phyloP scores from a whole-genome alignment of 2,888 invertebrate genomes.

The Xiphydria camelus region DNA sequence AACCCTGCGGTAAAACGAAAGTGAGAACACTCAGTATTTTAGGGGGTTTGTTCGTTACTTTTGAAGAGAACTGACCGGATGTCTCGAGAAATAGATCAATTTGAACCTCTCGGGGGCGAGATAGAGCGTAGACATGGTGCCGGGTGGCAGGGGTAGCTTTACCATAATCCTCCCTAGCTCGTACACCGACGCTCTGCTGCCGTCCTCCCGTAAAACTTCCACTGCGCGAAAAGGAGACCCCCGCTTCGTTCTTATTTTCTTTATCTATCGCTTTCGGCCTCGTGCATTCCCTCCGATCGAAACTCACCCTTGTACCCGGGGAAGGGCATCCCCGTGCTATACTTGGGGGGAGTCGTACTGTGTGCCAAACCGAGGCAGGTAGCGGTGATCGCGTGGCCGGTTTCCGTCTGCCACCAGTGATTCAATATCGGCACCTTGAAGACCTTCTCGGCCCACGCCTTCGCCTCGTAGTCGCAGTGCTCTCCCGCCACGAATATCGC shows the following conservation, averaged over 20 bases:
- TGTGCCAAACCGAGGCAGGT: slow-evolving; percentile 79
- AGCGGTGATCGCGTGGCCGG: slow-evolving; percentile 87
- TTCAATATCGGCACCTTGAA: slow-evolving; percentile 81
- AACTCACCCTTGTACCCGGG: slow-evolving; percentile 89
- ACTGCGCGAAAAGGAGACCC: slow-evolving; percentile 61
- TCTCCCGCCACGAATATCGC: slow-evolving; percentile 87
- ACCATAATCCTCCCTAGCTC: slow-evolving; percentile 84
- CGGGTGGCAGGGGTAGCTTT: slow-evolving; percentile 88
- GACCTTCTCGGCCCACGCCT: slow-evolving; percentile 72
- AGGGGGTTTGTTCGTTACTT: neutral
- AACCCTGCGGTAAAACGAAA: slow-evolving; percentile 65
- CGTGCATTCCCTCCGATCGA: too few species aligned
- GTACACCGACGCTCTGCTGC: slow-evolving; percentile 67
- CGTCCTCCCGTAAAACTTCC: slow-evolving; percentile 69
- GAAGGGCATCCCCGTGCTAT: slow-evolving; percentile 82
- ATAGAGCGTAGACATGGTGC: slow-evolving; percentile 82
- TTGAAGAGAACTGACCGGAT: slow-evolving; percentile 68
- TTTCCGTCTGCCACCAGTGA: slow-evolving; percentile 98
- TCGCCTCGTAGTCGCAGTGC: slow-evolving; percentile 90
- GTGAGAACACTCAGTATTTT: neutral
- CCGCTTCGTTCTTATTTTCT: too few species aligned
- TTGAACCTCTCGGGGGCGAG: slow-evolving; percentile 78
- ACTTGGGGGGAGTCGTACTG: slow-evolving; percentile 71
- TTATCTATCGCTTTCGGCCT: too few species aligned
- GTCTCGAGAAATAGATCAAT: slow-evolving; percentile 79